phyloP scores from a whole-genome alignment of 2,113 vertebrate genomes.

The Myrmophylax atrothorax region DNA sequence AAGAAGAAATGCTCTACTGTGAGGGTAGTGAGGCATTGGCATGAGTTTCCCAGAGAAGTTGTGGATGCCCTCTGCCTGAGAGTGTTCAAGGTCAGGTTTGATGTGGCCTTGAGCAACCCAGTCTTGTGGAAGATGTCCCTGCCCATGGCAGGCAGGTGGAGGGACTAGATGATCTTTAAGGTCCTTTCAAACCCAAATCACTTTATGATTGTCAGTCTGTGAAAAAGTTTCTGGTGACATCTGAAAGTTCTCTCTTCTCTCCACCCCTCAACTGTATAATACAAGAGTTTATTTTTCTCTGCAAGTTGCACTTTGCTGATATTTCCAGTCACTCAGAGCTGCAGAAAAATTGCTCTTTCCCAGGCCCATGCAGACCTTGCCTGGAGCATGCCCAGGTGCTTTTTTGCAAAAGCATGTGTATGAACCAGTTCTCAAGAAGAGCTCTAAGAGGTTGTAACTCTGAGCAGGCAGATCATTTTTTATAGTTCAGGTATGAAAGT shows the following conservation, averaged over 20 bases:
- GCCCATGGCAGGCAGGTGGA: background rate
- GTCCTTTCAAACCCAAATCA: background rate
- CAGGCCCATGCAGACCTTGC: background rate
- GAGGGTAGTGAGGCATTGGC: background rate
- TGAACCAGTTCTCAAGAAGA: background rate
- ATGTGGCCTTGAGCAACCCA: background rate
- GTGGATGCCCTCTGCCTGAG: background rate
- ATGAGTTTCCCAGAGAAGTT: background rate
- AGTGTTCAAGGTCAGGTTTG: background rate
- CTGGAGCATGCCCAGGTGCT: fast-evolving
- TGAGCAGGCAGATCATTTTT: background rate
- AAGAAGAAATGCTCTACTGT: background rate
- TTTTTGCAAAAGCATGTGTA: background rate
- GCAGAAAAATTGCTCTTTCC: background rate
- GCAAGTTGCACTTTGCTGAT: background rate
- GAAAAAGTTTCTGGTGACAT: background rate
- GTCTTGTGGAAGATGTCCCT: background rate
- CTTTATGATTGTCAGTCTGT: background rate
- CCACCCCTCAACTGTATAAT: background rate
- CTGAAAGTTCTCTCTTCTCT: background rate
- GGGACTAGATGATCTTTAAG: background rate
- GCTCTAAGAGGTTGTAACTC: background rate
- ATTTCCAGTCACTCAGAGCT: background rate
- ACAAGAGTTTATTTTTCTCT: background rate
- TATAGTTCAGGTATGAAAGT: background rate